Conservation (phyloP, 1,140 invertebrate genomes). For the Globodera ellingtonae region DNA sequence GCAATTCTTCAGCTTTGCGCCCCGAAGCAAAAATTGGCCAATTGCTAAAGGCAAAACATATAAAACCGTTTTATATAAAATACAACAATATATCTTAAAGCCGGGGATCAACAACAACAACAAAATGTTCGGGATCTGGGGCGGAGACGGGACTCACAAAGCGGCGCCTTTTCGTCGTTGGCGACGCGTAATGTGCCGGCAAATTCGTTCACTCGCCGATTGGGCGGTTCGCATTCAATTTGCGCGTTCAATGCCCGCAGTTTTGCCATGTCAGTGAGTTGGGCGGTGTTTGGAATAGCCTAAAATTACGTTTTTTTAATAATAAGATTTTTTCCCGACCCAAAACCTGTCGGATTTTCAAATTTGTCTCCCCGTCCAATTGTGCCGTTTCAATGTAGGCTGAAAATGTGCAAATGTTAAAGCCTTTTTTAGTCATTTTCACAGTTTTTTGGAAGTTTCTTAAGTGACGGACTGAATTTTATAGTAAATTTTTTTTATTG, state of each 20-base stretch:
- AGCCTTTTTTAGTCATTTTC: too few relatives aligned
- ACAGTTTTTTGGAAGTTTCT: too few relatives aligned
- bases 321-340: too few relatives aligned
- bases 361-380: conserved; percentile 97
- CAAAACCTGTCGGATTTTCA: conserved; percentile 84
- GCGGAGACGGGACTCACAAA: conserved; percentile 15
- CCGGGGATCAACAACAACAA: too few relatives aligned
- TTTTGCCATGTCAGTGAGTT: conserved; percentile 9
- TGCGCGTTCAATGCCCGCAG: conserved; percentile 77
- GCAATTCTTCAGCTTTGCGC: conserved; percentile 92
- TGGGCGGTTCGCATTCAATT: conserved; percentile 92
- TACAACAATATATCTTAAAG: background rate
- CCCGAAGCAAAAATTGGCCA: conserved; percentile 88
- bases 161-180: conserved; percentile 69
- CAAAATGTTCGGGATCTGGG: too few relatives aligned
- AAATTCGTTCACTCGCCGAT: conserved; percentile 94
- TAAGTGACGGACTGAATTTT: too few relatives aligned
- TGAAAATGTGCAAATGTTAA: background rate
- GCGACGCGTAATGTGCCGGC: conserved; percentile 82
- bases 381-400: conserved; percentile 99
- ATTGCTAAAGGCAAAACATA: conserved; percentile 70
- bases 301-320: background rate
- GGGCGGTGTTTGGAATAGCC: background rate
- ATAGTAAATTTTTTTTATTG: too few relatives aligned
- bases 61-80: background rate